A percentile compares a stretch with the other conserved stretches of the same genome.
Evolutionary conservation across 2,113 vertebrate species (phyloP).

Genomic region (Corythornis cristatus): DNA sequence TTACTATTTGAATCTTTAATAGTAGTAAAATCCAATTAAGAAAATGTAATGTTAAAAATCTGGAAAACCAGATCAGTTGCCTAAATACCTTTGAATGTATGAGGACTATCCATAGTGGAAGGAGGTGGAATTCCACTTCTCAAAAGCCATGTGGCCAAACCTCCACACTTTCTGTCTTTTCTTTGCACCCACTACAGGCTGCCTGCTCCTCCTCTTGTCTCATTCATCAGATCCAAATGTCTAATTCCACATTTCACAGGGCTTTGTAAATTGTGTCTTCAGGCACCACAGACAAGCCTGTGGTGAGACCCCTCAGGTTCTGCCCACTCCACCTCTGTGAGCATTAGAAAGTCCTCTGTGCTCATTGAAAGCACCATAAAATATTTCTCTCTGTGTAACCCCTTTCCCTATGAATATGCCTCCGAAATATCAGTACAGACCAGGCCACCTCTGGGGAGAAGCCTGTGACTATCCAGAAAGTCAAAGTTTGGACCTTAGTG

Average conservation of each 20-base stretch:
- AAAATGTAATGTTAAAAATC: neutral
- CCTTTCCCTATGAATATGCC: neutral
- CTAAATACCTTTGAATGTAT: neutral
- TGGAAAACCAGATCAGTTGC: neutral
- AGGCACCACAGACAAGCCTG: neutral
- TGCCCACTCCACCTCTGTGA: neutral
- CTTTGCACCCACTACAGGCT: fast-evolving
- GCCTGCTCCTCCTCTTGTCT: neutral
- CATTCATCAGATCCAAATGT: fast-evolving
- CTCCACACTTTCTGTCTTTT: neutral
- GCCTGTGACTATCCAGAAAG: neutral
- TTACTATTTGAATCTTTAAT: neutral
- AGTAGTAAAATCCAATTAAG: neutral
- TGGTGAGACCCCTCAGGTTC: neutral
- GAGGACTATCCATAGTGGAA: neutral
- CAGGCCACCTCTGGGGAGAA: neutral
- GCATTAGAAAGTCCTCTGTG: neutral
- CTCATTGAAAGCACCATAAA: neutral
- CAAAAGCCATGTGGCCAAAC: neutral
- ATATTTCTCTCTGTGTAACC: neutral
- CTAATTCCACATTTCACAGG: fast-evolving
- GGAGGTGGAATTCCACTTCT: neutral
- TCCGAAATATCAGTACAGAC: neutral
- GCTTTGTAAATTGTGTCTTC: neutral
- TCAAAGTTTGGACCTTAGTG: neutral